phyloP scores from a whole-genome alignment of 2,888 invertebrate genomes.

The Tachina lurida region DNA sequence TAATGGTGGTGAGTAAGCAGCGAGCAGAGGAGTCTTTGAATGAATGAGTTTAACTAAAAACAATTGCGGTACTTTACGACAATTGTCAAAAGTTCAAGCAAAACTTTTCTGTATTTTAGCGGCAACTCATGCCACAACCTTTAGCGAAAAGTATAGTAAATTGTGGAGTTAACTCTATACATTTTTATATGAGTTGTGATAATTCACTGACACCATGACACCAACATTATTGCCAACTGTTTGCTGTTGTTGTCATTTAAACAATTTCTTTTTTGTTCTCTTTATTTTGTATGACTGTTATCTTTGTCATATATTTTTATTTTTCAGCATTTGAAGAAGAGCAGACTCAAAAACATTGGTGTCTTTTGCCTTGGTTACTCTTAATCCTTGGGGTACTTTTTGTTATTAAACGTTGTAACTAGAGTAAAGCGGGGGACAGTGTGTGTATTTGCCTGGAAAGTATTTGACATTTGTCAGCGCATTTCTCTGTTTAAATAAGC shows the following conservation, averaged over 20 bases:
- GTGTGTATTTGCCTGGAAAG: constrained; percentile 75
- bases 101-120: constrained; percentile 38
- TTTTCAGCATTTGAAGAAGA: constrained; percentile 39
- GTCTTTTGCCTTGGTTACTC: constrained; percentile 17
- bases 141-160: constrained; percentile 42
- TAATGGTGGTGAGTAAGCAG: background rate
- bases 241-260: constrained; percentile 63
- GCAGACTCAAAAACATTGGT: constrained; percentile 35
- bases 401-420: constrained; percentile 59
- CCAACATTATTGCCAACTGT: constrained; percentile 59
- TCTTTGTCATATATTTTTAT: constrained; percentile 48
- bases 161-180: constrained; percentile 18
- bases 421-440: constrained; percentile 71
- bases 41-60: constrained; percentile 70
- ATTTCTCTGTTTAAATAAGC: constrained; percentile 68
- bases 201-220: constrained; percentile 74
- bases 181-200: constrained; percentile 78
- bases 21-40: constrained; percentile 34
- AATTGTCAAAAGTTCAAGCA: constrained; percentile 78
- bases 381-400: constrained; percentile 70
- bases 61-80: constrained; percentile 78
- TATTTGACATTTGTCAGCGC: constrained; percentile 79
- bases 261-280: constrained; percentile 36
- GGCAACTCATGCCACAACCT: constrained; percentile 17
- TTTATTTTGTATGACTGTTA: constrained; percentile 62